Percentiles rank a stretch among this genome's conserved stretches.
Conservation (phyloP, 2,113 vertebrate species). For the Eptatretus burgeri region DNA sequence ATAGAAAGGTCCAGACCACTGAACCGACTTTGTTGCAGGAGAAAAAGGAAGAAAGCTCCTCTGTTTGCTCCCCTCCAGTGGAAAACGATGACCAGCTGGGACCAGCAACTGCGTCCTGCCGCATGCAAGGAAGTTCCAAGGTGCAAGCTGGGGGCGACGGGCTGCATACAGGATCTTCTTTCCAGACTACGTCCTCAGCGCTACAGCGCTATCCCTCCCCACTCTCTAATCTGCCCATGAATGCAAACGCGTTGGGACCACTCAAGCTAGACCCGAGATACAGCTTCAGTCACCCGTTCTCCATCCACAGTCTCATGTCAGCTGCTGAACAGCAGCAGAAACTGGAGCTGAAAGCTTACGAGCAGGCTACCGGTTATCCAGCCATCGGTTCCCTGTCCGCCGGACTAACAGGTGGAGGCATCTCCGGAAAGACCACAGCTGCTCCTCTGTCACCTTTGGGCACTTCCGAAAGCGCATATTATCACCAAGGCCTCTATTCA, state of each 20-base stretch:
- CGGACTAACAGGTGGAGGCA: too few relatives aligned
- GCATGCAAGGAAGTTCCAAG: too few relatives aligned
- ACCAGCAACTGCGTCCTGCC: too few relatives aligned
- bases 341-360: background rate
- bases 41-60: slow-evolving; percentile 3
- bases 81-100: too few relatives aligned
- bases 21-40: slow-evolving; percentile 3
- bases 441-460: too few relatives aligned
- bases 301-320: slow-evolving; percentile 13
- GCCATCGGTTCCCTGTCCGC: too few relatives aligned
- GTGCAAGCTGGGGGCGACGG: too few relatives aligned
- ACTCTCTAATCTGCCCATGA: background rate
- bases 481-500: too few relatives aligned
- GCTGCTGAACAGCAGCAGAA: slow-evolving; percentile 10
- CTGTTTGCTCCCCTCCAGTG: background rate
- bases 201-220: background rate
- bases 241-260: slow-evolving; percentile 7
- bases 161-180: background rate
- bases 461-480: too few relatives aligned
- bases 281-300: slow-evolving; percentile 12
- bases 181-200: background rate
- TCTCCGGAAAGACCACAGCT: too few relatives aligned
- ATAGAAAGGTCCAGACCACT: slow-evolving; percentile 4
- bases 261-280: slow-evolving; percentile 9
- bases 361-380: too few relatives aligned